A percentile compares a stretch with the other conserved stretches of the same genome.
These are phyloP conservation scores for Seriola dumerili DNA, from an alignment of 2,113 vertebrate genomes.

Conservation along the genomic window DNA sequence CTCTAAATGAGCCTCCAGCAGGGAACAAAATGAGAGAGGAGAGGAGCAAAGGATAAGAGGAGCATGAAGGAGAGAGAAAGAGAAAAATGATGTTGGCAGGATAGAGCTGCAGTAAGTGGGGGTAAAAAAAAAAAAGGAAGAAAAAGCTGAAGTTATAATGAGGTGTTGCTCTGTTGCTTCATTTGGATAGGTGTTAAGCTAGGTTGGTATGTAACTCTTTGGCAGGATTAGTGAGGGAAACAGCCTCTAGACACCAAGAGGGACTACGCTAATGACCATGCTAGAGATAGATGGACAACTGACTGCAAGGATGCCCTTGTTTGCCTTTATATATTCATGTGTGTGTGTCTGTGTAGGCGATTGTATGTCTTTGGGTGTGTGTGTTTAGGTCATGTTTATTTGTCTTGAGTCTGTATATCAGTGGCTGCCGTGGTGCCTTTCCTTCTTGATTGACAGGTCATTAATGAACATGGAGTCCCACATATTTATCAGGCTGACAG, in stretches of 20 bases:
- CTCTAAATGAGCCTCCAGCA: slow-evolving; percentile 67
- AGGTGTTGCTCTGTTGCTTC: slow-evolving; percentile 45
- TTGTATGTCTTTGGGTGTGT: not conserved
- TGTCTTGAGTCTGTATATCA: not conserved
- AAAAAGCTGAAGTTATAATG: slow-evolving; percentile 33
- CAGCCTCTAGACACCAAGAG: slow-evolving; percentile 20
- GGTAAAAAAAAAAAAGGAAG: too few species aligned
- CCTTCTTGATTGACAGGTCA: slow-evolving; percentile 62
- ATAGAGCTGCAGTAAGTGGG: slow-evolving; percentile 16
- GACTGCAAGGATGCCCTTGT: not conserved
- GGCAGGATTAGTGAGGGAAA: slow-evolving; percentile 43
- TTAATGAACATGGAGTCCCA: slow-evolving; percentile 60
- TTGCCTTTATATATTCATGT: not conserved
- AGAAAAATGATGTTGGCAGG: slow-evolving; percentile 32
- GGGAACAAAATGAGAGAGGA: slow-evolving; percentile 57
- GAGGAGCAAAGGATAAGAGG: slow-evolving; percentile 31
- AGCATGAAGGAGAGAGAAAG: not conserved
- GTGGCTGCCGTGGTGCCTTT: not conserved
- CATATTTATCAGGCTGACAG: slow-evolving; percentile 51
- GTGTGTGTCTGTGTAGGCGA: not conserved
- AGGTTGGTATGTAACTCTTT: slow-evolving; percentile 27
- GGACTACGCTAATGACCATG: slow-evolving; percentile 31
- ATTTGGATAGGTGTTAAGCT: slow-evolving; percentile 33
- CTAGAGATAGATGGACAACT: slow-evolving; percentile 27
- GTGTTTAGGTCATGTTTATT: slow-evolving; percentile 4